These are phyloP conservation scores for Chlorocebus sabaeus DNA, from an alignment of 2,113 vertebrate genomes.

Conservation along the genomic window DNA sequence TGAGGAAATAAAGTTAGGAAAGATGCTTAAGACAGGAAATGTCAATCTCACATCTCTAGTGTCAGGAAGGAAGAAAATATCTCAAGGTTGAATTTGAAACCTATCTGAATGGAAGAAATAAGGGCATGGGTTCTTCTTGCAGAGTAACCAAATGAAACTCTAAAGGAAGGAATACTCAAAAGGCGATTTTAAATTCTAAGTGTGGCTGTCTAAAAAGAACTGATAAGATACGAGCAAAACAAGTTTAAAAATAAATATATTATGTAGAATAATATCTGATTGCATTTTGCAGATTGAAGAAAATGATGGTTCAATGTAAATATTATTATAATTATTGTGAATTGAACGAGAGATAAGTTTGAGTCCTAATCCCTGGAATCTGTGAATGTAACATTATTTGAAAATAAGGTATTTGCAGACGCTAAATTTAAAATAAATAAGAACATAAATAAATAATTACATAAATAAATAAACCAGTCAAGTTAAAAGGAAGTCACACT, in stretches of 20 bases:
- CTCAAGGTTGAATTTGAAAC: not conserved
- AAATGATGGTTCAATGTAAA: not conserved
- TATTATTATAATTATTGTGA: not conserved
- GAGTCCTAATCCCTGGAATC: too few species aligned
- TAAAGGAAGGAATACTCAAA: not conserved
- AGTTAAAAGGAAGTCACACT: not conserved
- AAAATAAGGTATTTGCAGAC: not conserved
- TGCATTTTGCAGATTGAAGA: not conserved
- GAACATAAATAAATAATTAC: too few species aligned
- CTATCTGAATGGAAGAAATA: not conserved
- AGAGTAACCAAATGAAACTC: not conserved
- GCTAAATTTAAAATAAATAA: not conserved
- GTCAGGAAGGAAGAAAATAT: not conserved
- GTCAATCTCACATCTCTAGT: not conserved
- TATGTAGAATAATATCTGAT: not conserved
- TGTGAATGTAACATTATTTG: not conserved
- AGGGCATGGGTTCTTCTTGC: not conserved
- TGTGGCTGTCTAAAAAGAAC: not conserved
- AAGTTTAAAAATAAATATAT: not conserved
- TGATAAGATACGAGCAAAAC: not conserved
- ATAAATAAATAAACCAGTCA: not conserved
- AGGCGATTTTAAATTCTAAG: not conserved
- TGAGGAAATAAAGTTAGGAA: not conserved
- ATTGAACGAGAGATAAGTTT: not conserved
- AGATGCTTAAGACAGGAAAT: not conserved